Percentiles rank a stretch among this genome's conserved stretches.
phyloP scores from a whole-genome alignment of 2,888 invertebrate genomes.

The Scelioninae gen. 2 region DNA sequence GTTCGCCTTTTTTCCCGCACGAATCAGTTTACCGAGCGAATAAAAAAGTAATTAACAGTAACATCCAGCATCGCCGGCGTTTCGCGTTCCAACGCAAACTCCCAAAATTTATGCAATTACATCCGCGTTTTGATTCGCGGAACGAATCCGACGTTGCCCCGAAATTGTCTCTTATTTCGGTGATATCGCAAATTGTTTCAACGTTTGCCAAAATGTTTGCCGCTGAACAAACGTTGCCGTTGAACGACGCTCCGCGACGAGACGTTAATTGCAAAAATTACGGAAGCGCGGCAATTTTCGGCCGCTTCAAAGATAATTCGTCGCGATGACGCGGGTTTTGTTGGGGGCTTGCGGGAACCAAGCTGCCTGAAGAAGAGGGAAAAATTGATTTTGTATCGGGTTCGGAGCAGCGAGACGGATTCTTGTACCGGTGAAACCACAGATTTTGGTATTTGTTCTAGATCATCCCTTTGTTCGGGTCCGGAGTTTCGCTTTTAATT shows the following conservation, averaged over 20 bases:
- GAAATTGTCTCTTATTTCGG: conserved; percentile 13
- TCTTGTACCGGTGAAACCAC: too few species aligned
- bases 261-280: conserved; percentile 33
- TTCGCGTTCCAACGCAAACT: conserved; percentile 8
- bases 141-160: conserved; percentile 3
- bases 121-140: conserved; percentile 19
- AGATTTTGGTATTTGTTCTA: too few species aligned
- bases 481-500: too few species aligned
- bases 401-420: too few species aligned
- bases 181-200: conserved; percentile 21
- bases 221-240: conserved; percentile 20
- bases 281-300: conserved; percentile 14
- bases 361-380: too few species aligned
- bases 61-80: background rate
- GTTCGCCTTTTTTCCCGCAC: too few species aligned
- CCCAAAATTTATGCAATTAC: conserved; percentile 13
- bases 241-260: conserved; percentile 16
- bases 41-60: conserved; percentile 9
- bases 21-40: too few species aligned
- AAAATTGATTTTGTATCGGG: too few species aligned
- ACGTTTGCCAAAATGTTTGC: conserved; percentile 12
- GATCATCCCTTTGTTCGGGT: too few species aligned
- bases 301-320: conserved; percentile 25
- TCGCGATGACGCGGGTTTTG: conserved; percentile 31
- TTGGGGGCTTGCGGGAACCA: too few species aligned